phyloP scores from a whole-genome alignment of 1,140 invertebrate genomes.

The Macrosteles quadrilineatus region DNA sequence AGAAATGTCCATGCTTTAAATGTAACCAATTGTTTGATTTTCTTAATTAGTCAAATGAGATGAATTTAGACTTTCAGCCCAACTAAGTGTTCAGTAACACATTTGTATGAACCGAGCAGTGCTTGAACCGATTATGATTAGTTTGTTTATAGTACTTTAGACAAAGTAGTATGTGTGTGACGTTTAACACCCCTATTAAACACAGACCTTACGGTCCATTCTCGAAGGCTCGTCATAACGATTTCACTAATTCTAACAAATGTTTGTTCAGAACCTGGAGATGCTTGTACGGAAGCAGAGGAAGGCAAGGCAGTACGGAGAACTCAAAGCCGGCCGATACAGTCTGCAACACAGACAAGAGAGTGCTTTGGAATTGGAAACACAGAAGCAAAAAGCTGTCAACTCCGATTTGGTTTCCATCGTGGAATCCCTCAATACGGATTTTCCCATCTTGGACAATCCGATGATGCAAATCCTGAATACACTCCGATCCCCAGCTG shows the following conservation, averaged over 20 bases:
- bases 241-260: background rate
- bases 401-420: slow-evolving; percentile 56
- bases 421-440: slow-evolving; percentile 54
- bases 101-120: too few species aligned
- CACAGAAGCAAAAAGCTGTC: slow-evolving; percentile 53
- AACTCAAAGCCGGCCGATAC: slow-evolving; percentile 54
- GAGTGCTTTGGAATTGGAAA: slow-evolving; percentile 51
- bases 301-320: slow-evolving; percentile 56
- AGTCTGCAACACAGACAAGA: slow-evolving; percentile 55
- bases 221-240: too few species aligned
- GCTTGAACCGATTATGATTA: too few species aligned
- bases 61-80: too few species aligned
- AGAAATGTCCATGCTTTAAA: too few species aligned
- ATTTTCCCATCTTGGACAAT: slow-evolving; percentile 54
- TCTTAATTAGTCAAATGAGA: too few species aligned
- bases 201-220: too few species aligned
- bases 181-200: too few species aligned
- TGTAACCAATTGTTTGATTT: too few species aligned
- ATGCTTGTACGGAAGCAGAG: slow-evolving; percentile 61
- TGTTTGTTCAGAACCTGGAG: slow-evolving; percentile 57
- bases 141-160: too few species aligned
- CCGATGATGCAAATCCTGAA: slow-evolving; percentile 37
- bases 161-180: too few species aligned
- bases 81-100: too few species aligned
- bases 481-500: slow-evolving; percentile 37